Evolutionary conservation across 2,113 vertebrate species (phyloP), one percentile per base, ranked within the genome.

Genomic region (Turnix velox): DNA sequence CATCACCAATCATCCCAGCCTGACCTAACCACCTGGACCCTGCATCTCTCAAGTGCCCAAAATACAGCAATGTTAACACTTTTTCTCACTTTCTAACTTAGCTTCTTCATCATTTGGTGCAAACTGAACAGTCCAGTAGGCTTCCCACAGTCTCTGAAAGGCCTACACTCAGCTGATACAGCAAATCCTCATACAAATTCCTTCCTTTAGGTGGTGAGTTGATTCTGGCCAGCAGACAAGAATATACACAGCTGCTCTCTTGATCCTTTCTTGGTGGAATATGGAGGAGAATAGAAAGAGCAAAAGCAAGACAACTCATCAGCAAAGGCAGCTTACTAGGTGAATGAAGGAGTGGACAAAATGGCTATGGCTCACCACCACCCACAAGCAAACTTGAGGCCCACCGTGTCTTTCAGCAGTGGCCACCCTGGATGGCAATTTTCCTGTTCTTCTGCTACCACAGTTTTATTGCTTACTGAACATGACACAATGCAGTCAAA

Each of bases 391-490:
- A 15, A 42, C 18, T 3, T 3, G 2, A 71, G 22, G 31, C 28
- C 12, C 30, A 61, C 23, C 22, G 37, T 1, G 0, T 25, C 14
- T 51, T 23, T 42, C 39, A 72, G 33, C 33, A 55, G 37, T 0
- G 0, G 30, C 27, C n/a, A 55, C 12, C 23, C 35, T 39, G 27
- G 35, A 73, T 72, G 46, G 59, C 20, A 65, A 4, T 1, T 7
- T 7, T 4, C 6, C 0, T 4, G 4, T 39, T 40, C 24, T 46
- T 40, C 35, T 2, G 0, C 39, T 30, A 24, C 25, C 8, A 4
- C 9, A 40, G 33, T 40, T 18, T 46, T 42, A 33, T 46, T 48
- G 20, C 33, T 52, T 15, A 13, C 19, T 54, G 16, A 55, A 31
- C 11, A 16, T 25, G 40, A 66, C 3, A 1, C 27, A 52, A 18